Percentiles rank a stretch among this genome's conserved stretches.
Evolutionary conservation across 53 echinoderm and acorn worm species (phyloP).

Genomic region (Mesocentrotus franciscanus): DNA sequence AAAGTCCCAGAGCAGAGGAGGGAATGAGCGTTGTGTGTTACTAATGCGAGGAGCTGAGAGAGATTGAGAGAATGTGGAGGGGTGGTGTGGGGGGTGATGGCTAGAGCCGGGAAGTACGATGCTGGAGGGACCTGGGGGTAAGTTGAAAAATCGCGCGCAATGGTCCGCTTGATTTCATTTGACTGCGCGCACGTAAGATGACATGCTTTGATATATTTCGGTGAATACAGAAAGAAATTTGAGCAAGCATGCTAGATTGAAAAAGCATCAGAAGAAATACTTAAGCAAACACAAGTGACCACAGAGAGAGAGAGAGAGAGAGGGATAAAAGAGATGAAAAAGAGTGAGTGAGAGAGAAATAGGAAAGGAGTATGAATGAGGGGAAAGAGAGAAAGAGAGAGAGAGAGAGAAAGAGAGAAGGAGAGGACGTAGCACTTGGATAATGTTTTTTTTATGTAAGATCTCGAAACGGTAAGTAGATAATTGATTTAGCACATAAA

Average conservation of each 20-base stretch:
- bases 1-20: conserved; percentile 50
- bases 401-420: background rate
- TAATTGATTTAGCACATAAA: background rate
- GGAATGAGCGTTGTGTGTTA: conserved; percentile 26
- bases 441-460: too few relatives aligned
- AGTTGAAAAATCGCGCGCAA: conserved; percentile 53
- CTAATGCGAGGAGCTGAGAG: conserved; percentile 20
- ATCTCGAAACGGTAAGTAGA: background rate
- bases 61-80: conserved; percentile 13
- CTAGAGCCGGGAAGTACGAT: background rate
- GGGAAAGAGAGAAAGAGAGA: background rate
- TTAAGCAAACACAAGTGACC: conserved; percentile 3
- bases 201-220: conserved; percentile 39
- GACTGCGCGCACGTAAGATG: conserved; percentile 61
- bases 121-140: background rate
- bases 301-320: background rate
- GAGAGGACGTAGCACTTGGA: background rate
- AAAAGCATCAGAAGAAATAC: conserved; percentile 2
- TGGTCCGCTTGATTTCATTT: conserved; percentile 57
- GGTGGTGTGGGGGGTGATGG: background rate
- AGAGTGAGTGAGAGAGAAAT: background rate
- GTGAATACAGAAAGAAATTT: conserved; percentile 8
- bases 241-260: conserved; percentile 51
- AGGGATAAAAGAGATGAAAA: background rate
- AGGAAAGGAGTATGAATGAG: background rate